Evolutionary conservation across 2,113 vertebrate species (phyloP), one percentile per base, ranked within the genome.

Genomic region (Semnornis frantzii): DNA sequence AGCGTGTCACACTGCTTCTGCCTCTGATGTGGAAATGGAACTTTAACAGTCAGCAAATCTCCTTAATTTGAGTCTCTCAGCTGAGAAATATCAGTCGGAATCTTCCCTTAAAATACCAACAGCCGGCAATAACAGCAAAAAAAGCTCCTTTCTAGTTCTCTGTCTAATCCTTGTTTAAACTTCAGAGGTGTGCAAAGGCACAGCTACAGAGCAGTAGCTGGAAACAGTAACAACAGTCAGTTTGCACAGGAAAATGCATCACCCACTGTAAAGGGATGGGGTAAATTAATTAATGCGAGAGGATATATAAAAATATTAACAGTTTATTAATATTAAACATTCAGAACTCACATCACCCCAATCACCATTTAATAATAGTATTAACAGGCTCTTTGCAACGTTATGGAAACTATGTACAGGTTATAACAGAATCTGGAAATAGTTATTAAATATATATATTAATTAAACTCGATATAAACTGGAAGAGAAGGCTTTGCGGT

Each of bases 11-110:
- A 95, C 92, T 89, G 93, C 89, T 97, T 82, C 92, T 92, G 77
- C 85, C 89, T 98, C 94, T 96, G 95, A 96, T 97, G 96, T 96
- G 92, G 94, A 97, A 98, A 97, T 95, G 83, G 95, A 94, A 91
- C 89, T 93, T 87, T 66, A 95, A 86, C 92, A 92, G 94, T 92
- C 91, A 97, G 92, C 96, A 97, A 97, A 97, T 97, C 88, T 97
- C 80, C 76, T 86, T 97, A 95, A 97, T 96, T 93, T 95, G 84
- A 96, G 73, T 76, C 72, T 97, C 44, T 93, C 80, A 46, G 25
- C 62, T 89, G 77, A 89, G 54, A 44, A 87, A 50, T 86, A 87
- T 63, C 77, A 68, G 85, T 59, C 0, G 9, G 84, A 95, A 90
- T 73, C 90, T 78, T 94, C 69, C 64, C 70, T 93, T 93, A 84